Base-by-base conservation (phyloP, 2,797 vertebrate species). In the Aulostomus chinensis region DNA sequence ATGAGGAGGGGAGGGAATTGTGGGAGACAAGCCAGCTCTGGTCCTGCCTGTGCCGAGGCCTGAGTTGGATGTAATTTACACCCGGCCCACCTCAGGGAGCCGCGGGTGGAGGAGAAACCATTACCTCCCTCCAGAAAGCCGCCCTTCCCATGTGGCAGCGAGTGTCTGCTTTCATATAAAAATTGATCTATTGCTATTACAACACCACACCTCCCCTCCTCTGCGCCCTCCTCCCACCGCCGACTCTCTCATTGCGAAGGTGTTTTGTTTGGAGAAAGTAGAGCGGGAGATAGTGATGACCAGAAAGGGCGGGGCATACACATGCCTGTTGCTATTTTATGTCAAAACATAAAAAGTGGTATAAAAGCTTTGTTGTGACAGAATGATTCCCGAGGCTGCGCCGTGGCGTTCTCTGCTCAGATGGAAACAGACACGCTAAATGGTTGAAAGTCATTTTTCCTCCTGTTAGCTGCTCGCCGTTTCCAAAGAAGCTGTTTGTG, bases 1-100 rank as follows among this genome's bases (percentile, higher is more conserved):
- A 69, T 62, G 78, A 77, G 39, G 47, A 66, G 64, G 28, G 56
- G 14, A 46, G 74, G 78, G 74, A 71, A 61, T 71, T 42, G 73
- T 73, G 51, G 73, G 73, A 64, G 76, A 68, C 21, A n/a, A 65
- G 59, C 59, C 42, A 20, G 58, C 58, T 47, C 57, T 18, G 51
- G 53, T 73, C 55, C 54, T 58, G 58, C 35, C 77, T 76, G 76
- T n/a, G 52, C 61, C 38, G 58, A 78, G 79, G 64, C 71, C 59
- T n/a, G 63, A 79, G 72, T 72, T 78, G 70, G 85, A 83, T 88
- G 89, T 87, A 90, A 93, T 91, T 91, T 89, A 87, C 86, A 88
- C 86, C 53, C 39, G 7, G 46, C 70, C 67, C 74, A 73, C 81
- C 81, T 84, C 81, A 30, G 80, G 78, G 86, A 82, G 76, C 66